A percentile compares a stretch with the other conserved stretches of the same genome.
These are phyloP conservation scores for Drosophila watanabei DNA, from an alignment of 1,140 invertebrate genomes.

Conservation along the genomic window DNA sequence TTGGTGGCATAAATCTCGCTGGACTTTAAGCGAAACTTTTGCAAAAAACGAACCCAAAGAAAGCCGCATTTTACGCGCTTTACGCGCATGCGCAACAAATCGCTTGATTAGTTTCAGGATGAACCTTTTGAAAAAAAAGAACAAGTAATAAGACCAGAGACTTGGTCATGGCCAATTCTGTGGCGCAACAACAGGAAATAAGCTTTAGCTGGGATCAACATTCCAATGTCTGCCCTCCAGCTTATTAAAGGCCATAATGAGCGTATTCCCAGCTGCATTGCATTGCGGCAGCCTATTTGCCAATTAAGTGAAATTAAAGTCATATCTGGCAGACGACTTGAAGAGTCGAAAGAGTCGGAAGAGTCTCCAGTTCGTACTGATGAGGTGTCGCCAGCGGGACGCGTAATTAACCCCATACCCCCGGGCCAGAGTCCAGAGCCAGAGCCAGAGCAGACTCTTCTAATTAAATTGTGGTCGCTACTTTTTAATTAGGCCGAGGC, in stretches of 20 bases:
- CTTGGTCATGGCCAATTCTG: conserved; percentile 28
- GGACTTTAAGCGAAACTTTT: conserved; percentile 44
- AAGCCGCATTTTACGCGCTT: conserved; percentile 48
- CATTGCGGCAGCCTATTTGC: conserved; percentile 49
- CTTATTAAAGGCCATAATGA: conserved; percentile 43
- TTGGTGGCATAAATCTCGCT: conserved; percentile 73
- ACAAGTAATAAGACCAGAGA: background rate
- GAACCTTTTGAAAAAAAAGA: conserved; percentile 6
- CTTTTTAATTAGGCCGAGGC: conserved; percentile 52
- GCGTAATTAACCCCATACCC: conserved; percentile 46
- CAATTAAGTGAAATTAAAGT: conserved; percentile 68
- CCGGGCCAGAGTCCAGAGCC: conserved; percentile 10
- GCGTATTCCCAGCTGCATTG: conserved; percentile 37
- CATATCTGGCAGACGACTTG: conserved; percentile 26
- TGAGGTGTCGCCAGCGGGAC: conserved; percentile 66
- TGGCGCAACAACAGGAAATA: conserved; percentile 51
- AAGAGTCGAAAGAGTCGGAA: background rate
- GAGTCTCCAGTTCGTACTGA: conserved; percentile 20
- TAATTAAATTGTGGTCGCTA: conserved; percentile 55
- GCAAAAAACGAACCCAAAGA: background rate
- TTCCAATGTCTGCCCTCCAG: conserved; percentile 17
- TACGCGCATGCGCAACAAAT: conserved; percentile 83
- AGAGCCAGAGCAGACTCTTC: conserved; percentile 51
- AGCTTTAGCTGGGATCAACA: conserved; percentile 42
- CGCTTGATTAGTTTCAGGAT: conserved; percentile 78